Base-by-base conservation (phyloP, 2,888 invertebrate species). In the Xiphydria camelus region DNA sequence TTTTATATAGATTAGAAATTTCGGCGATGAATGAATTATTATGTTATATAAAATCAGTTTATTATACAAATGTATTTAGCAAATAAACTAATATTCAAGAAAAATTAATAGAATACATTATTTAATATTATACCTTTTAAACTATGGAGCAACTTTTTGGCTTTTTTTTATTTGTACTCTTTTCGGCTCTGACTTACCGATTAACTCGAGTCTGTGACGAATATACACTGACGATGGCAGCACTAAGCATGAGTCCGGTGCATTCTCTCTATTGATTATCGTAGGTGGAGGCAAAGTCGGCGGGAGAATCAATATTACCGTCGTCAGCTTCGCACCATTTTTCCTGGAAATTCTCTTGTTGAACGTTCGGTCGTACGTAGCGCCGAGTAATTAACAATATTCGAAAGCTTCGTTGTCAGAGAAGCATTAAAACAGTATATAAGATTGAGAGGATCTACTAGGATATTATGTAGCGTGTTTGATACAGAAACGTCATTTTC, bases 221-320 rank as follows among this genome's bases (percentile, higher is more conserved):
- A 10, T 7, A 14, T 4, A 29, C 5, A 14, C 14, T 5, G 12
- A 14, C 7, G 4, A 14, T 55, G 65, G 68, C 70, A 67, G 69
- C 66, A 69, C 61, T 4, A 23, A 42, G 38, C 45, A 39, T 45
- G 18, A 21, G n/a, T 12, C 12, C 32, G 20, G 15, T 31, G 36
- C 38, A 9, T 22, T 23, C 38, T 37, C 18, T 20, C 45, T 57
- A 73, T 73, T 72, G 74, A 75, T 75, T 71, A 66, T 61, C 52
- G 56, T 69, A 73, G 72, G 66, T 70, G 71, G 73, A 69, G 64
- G 54, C 59, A 63, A 61, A 49, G 69, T 73, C 72, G 65, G 67
- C 63, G 65, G 59, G 57, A 66, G 62, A 67, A 75, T 74, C 74
- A 72, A 75, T 73, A 70, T 66, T 45, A 45, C 45, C 45, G 48